phyloP scores from a whole-genome alignment of 2,113 vertebrate species.

The Bos indicus region DNA sequence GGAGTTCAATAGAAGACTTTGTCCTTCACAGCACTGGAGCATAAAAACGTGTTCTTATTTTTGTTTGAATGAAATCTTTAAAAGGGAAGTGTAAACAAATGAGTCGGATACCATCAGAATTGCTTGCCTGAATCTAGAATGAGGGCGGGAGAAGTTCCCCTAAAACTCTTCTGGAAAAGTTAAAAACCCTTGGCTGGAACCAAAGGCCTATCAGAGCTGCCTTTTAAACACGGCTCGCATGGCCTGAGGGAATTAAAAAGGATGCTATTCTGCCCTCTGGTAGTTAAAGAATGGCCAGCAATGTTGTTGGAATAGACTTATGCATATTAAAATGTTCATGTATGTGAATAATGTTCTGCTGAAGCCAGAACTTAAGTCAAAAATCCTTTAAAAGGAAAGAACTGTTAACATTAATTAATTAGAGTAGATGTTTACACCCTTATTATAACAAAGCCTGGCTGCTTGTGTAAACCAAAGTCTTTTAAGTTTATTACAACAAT shows the following conservation, averaged over 20 bases:
- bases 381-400: conserved; percentile 41
- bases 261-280: background rate
- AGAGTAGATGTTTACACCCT: background rate
- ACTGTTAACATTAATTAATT: conserved; percentile 22
- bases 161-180: background rate
- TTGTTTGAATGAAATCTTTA: conserved; percentile 10
- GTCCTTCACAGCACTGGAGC: background rate
- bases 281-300: background rate
- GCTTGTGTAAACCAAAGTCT: conserved; percentile 34
- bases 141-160: background rate
- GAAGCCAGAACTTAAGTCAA: conserved; percentile 22
- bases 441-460: conserved; percentile 2
- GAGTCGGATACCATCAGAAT: background rate
- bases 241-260: background rate
- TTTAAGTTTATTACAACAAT: conserved; percentile 35
- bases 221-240: background rate
- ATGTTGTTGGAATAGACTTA: background rate
- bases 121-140: background rate
- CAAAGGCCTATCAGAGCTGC: background rate
- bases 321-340: background rate
- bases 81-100: background rate
- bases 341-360: background rate
- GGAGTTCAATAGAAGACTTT: background rate
- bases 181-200: background rate
- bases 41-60: conserved; percentile 14